Evolutionary conservation across 2,888 invertebrate species (phyloP).

Genomic region (Eupeodes latifasciatus): DNA sequence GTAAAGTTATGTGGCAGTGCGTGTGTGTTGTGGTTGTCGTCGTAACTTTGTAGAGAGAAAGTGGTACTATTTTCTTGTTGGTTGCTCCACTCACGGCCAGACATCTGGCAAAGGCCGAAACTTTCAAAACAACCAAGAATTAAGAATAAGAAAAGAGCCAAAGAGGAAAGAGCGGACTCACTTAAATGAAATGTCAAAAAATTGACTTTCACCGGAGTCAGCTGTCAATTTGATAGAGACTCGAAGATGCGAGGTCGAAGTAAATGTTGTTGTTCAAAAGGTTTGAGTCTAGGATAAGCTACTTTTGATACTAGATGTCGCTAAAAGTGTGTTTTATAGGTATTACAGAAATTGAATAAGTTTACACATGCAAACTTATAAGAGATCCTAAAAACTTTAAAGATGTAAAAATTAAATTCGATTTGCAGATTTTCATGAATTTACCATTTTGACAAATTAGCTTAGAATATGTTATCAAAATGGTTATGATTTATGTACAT

Average conservation of each 20-base stretch:
- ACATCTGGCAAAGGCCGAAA: not conserved
- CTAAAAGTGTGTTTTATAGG: not conserved
- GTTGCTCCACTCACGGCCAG: slow-evolving; percentile 27
- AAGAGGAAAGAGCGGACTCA: not conserved
- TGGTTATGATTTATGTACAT: too few species aligned
- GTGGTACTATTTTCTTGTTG: slow-evolving; percentile 39
- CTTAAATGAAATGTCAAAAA: slow-evolving; percentile 51
- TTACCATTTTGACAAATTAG: too few species aligned
- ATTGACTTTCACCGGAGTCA: slow-evolving; percentile 52
- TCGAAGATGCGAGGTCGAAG: not conserved
- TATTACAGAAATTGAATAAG: too few species aligned
- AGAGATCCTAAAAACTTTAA: too few species aligned
- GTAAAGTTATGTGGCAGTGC: slow-evolving; percentile 39
- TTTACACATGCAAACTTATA: too few species aligned
- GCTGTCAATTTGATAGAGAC: slow-evolving; percentile 36
- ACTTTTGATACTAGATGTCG: not conserved
- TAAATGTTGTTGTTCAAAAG: not conserved
- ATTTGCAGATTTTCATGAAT: too few species aligned
- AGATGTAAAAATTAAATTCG: too few species aligned
- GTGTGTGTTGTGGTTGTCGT: slow-evolving; percentile 29
- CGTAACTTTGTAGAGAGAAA: slow-evolving; percentile 48
- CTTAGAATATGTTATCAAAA: too few species aligned
- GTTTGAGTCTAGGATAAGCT: not conserved
- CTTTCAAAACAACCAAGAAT: slow-evolving; percentile 63
- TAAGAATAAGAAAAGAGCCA: not conserved